Percentiles rank a stretch among this genome's conserved stretches.
Conservation (phyloP, 2,888 invertebrate genomes). For the Ectemnius cavifrons region DNA sequence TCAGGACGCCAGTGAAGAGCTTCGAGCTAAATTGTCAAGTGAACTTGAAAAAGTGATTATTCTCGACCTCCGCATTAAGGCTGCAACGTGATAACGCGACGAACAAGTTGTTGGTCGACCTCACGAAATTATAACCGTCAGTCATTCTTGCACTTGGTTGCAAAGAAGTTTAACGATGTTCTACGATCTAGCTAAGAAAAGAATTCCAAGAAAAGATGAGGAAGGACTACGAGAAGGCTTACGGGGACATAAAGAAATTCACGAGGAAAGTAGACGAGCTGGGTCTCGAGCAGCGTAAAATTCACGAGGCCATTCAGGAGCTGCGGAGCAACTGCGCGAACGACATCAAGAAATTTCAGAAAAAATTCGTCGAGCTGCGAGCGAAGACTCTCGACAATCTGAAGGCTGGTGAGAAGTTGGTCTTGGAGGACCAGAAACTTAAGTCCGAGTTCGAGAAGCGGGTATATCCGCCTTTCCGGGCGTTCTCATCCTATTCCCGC, state of each 20-base stretch:
- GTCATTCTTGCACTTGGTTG: neutral
- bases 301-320: conserved; percentile 60
- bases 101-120: too few relatives aligned
- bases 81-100: too few relatives aligned
- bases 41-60: conserved; percentile 53
- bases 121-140: too few relatives aligned
- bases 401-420: conserved; percentile 58
- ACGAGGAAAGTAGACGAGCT: conserved; percentile 58
- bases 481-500: neutral
- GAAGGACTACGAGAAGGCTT: conserved; percentile 60
- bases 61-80: too few relatives aligned
- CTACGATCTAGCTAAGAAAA: conserved; percentile 46
- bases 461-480: conserved; percentile 38
- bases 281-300: conserved; percentile 50
- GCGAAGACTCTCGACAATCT: conserved; percentile 61
- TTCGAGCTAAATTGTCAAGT: conserved; percentile 23
- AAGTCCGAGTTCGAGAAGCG: conserved; percentile 53
- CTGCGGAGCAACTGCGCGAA: conserved; percentile 46
- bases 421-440: conserved; percentile 54
- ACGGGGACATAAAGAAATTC: conserved; percentile 55
- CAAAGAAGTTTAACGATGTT: neutral
- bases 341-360: conserved; percentile 52
- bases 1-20: conserved; percentile 22
- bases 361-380: conserved; percentile 58
- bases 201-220: conserved; percentile 52